Percentiles rank a stretch among this genome's conserved stretches.
These are phyloP conservation scores for Urocynchramus pylzowi DNA, from an alignment of 2,113 vertebrate genomes.

Conservation along the genomic window DNA sequence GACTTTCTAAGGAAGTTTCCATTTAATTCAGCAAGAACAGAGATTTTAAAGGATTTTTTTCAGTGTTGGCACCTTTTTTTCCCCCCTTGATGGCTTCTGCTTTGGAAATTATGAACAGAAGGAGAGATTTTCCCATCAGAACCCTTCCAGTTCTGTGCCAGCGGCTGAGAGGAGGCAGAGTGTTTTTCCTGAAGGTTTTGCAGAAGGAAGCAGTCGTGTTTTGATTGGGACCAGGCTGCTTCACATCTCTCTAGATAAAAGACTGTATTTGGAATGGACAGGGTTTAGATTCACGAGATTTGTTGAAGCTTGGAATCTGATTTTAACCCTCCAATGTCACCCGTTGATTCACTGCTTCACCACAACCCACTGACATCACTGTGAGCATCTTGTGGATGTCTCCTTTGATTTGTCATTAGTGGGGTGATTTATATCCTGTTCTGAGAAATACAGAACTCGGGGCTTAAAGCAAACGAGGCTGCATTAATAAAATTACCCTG, in stretches of 20 bases:
- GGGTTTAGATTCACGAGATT: neutral
- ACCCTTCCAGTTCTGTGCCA: neutral
- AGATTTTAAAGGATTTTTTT: neutral
- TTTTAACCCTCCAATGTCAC: neutral
- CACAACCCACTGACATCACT: slow-evolving; percentile 72
- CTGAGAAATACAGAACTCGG: neutral
- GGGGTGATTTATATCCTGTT: slow-evolving; percentile 64
- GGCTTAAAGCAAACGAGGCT: slow-evolving; percentile 8
- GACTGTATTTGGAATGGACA: neutral
- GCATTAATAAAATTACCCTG: slow-evolving; percentile 10
- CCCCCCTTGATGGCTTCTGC: neutral
- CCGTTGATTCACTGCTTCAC: slow-evolving; percentile 64
- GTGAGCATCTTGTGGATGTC: slow-evolving; percentile 32
- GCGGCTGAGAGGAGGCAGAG: neutral
- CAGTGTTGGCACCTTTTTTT: neutral
- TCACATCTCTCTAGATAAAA: slow-evolving; percentile 39
- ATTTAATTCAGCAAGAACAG: neutral
- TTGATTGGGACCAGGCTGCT: neutral
- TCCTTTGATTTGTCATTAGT: slow-evolving; percentile 34
- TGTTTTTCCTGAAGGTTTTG: slow-evolving; percentile 50
- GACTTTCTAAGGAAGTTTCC: slow-evolving; percentile 9
- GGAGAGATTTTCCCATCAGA: neutral
- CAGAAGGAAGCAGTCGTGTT: slow-evolving; percentile 40
- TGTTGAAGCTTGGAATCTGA: neutral
- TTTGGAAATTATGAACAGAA: neutral